Percentiles rank a stretch among this genome's conserved stretches.
Conservation (phyloP, 1,140 invertebrate species). For the Oscheius sp. region DNA sequence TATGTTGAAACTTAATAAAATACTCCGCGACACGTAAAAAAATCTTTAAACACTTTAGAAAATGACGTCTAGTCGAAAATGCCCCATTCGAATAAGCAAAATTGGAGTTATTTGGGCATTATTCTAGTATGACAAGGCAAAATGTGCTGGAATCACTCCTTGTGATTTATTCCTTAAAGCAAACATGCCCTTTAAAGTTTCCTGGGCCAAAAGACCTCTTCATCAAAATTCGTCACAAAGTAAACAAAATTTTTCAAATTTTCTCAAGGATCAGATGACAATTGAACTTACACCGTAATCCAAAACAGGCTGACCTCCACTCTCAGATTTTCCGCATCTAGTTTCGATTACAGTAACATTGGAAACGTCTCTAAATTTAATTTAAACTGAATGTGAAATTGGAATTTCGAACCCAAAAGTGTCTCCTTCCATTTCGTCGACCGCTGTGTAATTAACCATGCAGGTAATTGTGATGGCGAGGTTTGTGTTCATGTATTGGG, state of each 20-base stretch:
- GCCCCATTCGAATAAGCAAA: too few species aligned
- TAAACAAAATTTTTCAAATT: too few species aligned
- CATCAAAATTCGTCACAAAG: neutral
- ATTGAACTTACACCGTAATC: conserved; percentile 47
- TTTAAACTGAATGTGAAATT: neutral
- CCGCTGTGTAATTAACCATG: conserved; percentile 49
- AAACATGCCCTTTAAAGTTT: neutral
- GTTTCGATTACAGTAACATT: conserved; percentile 8
- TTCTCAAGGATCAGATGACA: too few species aligned
- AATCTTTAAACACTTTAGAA: too few species aligned
- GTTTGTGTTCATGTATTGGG: conserved; percentile 43
- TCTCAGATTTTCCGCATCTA: neutral
- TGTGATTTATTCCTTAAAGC: neutral
- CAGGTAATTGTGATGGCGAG: conserved; percentile 50
- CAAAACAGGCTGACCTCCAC: conserved; percentile 29
- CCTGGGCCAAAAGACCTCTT: neutral
- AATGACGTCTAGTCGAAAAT: too few species aligned
- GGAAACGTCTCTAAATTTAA: neutral
- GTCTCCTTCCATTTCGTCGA: conserved; percentile 6
- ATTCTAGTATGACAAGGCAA: neutral
- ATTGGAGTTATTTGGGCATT: neutral
- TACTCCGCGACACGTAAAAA: too few species aligned
- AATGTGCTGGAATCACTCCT: neutral
- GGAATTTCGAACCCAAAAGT: neutral
- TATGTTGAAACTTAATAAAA: too few species aligned